Base-by-base conservation (phyloP, 2,113 vertebrate species). In the Cacatua alba region DNA sequence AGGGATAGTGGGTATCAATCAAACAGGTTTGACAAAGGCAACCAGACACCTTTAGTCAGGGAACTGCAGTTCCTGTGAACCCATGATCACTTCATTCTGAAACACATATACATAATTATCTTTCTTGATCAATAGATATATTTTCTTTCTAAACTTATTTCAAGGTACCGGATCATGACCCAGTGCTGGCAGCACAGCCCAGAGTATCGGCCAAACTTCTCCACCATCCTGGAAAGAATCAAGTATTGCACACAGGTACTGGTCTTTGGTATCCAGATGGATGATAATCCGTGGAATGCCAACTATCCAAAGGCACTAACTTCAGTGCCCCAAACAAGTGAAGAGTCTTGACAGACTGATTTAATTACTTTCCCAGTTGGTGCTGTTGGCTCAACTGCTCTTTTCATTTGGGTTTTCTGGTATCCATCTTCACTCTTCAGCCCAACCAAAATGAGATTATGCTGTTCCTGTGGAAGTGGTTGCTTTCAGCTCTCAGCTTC, bases 101-200 rank as follows among this genome's bases (percentile, higher is more conserved):
- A 94, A 76, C 11, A 33, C 12, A 25, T 53, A 53, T 72, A 43
- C 16, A 46, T 37, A 28, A 57, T 49, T 86, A 24, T 24, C 7
- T 48, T 43, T 83, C 53, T 78, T 78, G 17, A 91, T 15, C 0
- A 0, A 20, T 65, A 7, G 35, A 52, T 52, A 33, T 48, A 39
- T 17, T 23, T 35, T 19, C 28, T n/a, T 63, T 35, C 48, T 29
- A n/a, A 2, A 17, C 46, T 31, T 39, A 75, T 74, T 85, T 93
- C 48, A 79, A 99, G 99, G 68, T 99, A 99, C 95, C 98, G 98
- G 67, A 98, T 99, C 96, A 99, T 99, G 99, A 99, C 98, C 37
- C 99, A 99, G 92, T 99, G 99, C 94, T 99, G 99, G 99, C 99
- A 99, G 96, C 99, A 99, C 81, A 98, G 98, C 95, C 99, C 99